Base-by-base conservation (phyloP, 2,113 vertebrate species). In the Aleadryas rufinucha region DNA sequence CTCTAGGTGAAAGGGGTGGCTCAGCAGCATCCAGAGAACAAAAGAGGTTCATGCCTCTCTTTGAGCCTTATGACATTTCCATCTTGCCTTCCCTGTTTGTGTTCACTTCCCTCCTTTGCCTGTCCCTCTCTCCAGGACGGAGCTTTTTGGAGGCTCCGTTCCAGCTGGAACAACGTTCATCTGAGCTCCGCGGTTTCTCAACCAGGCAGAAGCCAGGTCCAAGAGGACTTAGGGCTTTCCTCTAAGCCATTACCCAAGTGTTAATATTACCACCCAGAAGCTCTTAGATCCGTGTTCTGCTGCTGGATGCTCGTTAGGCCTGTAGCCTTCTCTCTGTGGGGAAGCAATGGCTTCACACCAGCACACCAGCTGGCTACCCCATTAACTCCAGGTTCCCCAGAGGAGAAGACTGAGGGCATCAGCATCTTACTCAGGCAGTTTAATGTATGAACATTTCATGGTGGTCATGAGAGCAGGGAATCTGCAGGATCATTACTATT, bases 241-340 rank as follows among this genome's bases (percentile, higher is more conserved):
- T 91, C 83, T 96, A 65, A 96, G 90, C 84, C 90, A 82, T 96
- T 96, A 94, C 69, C 42, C 71, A 92, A 89, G 96, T 69, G 90
- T 89, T 93, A 96, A 95, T 96, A 95, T 94, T 96, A 87, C 96
- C 96, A 97, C 96, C 96, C 93, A 96, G 95, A 96, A 97, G 70
- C 83, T 92, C 83, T 91, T 21, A 93, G 85, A 87, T 87, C 83
- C 7, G 2, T 5, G 30, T 65, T 95, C 83, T 95, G 89, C 72
- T 92, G 86, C 90, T 87, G 80, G 60, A 94, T 84, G 65, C 83
- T 95, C 13, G 0, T 92, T 92, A 90, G 61, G 65, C 65, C 77
- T 79, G 60, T 80, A 96, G 69, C 80, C 31, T 72, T 47, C 69
- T 30, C 65, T 96, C 90, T 66, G 37, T 75, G 72, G 96, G 93